Evolutionary conservation across 2,888 invertebrate species (phyloP), one percentile per base, ranked within the genome.

Genomic region (Gymnoscelis rufifasciata): DNA sequence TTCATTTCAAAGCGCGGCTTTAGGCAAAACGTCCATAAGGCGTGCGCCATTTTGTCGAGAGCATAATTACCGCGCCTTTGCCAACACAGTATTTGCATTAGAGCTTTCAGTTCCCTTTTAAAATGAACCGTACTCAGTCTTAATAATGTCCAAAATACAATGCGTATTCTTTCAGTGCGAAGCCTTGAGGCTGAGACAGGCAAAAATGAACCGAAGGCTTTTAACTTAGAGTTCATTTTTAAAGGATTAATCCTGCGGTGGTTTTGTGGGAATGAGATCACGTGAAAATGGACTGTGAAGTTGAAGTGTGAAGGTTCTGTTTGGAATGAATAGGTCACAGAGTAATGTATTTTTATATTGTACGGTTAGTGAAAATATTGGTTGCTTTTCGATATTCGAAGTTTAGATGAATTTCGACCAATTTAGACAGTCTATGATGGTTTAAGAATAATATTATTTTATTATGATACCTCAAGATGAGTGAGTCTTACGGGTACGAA

Each of bases 71-170:
- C 52, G 44, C 51, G 59, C 64, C 68, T 64, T 71, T 55, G 68
- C 60, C 70, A 56, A 73, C 76, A 75, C 64, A 60, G 71, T 67
- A 74, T 75, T 74, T 67, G 70, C 78, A 78, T 78, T 76, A 76
- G 66, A 36, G 38, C 35, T 42, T 45, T 42, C 36, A 27, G 29
- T 33, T 5, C 15, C 38, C 19, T 19, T 35, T 35, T 35, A 40
- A 49, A 44, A 29, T 41, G 37, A 24, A 44, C 49, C 40, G 6
- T 48, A 37, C 30, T 37, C 28, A 33, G 15, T 30, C 38, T 13
- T n/a, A 3, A 7, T 41, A 33, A 19, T 11, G 37, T 23, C 38
- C 27, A 41, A 49, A 49, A 38, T 44, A 31, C 19, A 31, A 23
- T n/a, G 33, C 31, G 33, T 10, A 30, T 30, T 28, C 12, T n/a